Percentiles rank a stretch among this genome's conserved stretches.
phyloP scores from a whole-genome alignment of 2,888 invertebrate species.

The Cephus rjabovi region DNA sequence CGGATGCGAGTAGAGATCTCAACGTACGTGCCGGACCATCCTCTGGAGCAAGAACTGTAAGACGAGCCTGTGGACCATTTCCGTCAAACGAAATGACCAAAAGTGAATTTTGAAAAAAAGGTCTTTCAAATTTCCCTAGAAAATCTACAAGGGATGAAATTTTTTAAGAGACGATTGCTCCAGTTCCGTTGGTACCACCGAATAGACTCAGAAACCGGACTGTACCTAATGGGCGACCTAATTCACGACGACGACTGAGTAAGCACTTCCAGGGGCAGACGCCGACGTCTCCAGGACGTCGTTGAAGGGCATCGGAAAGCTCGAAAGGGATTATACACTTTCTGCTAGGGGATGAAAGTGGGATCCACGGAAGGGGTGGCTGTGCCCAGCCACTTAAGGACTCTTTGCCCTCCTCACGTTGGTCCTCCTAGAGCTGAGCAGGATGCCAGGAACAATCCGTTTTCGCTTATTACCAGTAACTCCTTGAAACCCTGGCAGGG shows the following conservation, averaged over 20 bases:
- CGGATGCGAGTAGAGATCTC: background rate
- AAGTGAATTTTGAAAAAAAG: background rate
- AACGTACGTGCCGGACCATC: background rate
- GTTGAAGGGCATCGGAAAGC: background rate
- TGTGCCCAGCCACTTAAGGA: constrained; percentile 47
- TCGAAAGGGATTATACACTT: background rate
- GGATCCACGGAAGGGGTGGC: constrained; percentile 18
- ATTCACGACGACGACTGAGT: constrained; percentile 50
- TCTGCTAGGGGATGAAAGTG: background rate
- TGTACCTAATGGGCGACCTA: constrained; percentile 24
- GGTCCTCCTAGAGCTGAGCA: background rate
- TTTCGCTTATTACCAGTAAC: constrained; percentile 29
- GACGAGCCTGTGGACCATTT: background rate
- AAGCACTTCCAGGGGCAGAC: constrained; percentile 46
- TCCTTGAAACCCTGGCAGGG: constrained; percentile 17
- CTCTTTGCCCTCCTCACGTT: constrained; percentile 31
- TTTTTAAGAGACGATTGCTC: background rate
- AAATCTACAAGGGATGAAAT: no score
- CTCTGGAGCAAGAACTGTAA: background rate
- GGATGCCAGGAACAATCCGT: constrained; percentile 31
- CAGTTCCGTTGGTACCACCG: background rate
- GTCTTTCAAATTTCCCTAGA: background rate
- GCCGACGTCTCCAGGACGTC: constrained; percentile 16
- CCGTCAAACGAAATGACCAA: background rate
- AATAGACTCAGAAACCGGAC: background rate